A percentile compares a stretch with the other conserved stretches of the same genome.
phyloP scores from a whole-genome alignment of 2,113 vertebrate genomes.

The Cyanoderma ruficeps region DNA sequence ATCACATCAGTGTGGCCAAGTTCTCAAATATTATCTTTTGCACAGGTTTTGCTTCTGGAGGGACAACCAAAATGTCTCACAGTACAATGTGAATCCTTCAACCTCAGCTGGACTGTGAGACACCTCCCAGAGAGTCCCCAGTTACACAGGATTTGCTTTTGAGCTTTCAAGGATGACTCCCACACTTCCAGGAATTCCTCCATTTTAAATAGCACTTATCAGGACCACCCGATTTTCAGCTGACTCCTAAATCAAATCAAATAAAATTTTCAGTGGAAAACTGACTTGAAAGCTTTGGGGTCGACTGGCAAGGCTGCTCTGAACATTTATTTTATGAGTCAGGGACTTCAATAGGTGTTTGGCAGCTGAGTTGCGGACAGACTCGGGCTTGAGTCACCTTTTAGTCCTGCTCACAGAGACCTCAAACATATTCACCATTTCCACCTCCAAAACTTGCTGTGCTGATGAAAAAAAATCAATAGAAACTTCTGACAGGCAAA shows the following conservation, averaged over 20 bases:
- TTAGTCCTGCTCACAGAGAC: too few relatives aligned
- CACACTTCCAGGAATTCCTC: not conserved
- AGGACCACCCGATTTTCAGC: not conserved
- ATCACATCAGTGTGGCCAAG: not conserved
- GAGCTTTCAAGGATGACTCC: not conserved
- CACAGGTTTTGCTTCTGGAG: not conserved
- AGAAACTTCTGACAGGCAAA: too few relatives aligned
- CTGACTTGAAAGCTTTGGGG: too few relatives aligned
- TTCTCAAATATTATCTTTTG: not conserved
- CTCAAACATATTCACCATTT: too few relatives aligned
- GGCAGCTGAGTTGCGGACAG: too few relatives aligned
- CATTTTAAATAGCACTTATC: not conserved
- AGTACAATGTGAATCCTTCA: not conserved
- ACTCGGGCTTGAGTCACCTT: too few relatives aligned
- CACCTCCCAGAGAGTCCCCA: not conserved
- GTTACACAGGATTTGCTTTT: not conserved
- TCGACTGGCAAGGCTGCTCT: too few relatives aligned
- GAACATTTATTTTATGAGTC: too few relatives aligned
- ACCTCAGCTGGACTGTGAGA: fast-evolving
- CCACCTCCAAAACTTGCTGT: too few relatives aligned
- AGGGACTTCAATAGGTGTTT: too few relatives aligned
- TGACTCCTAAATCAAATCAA: not conserved
- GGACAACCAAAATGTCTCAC: not conserved
- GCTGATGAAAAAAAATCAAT: too few relatives aligned
- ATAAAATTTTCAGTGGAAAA: not conserved